Percentiles rank a stretch among this genome's conserved stretches.
Evolutionary conservation across 2,888 invertebrate species (phyloP).

Genomic region (Oscheius onirici): DNA sequence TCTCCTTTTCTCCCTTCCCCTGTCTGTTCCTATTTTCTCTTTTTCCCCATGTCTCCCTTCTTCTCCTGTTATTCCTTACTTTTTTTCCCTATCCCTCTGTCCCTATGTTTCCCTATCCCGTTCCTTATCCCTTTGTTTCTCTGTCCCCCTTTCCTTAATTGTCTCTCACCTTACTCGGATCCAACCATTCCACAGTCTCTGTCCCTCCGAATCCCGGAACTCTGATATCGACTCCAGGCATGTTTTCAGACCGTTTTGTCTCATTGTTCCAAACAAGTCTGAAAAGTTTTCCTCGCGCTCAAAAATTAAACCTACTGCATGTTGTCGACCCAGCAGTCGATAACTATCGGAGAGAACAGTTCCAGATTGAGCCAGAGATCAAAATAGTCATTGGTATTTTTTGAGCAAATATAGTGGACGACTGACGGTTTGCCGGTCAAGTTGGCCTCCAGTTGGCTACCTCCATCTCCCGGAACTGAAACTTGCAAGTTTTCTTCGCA

Average conservation of each 20-base stretch:
- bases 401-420: slow-evolving; percentile 87
- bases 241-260: slow-evolving; percentile 84
- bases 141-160: neutral
- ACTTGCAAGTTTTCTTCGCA: slow-evolving; percentile 11
- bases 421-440: slow-evolving; percentile 81
- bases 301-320: slow-evolving; percentile 72
- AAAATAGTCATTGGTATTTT: slow-evolving; percentile 83
- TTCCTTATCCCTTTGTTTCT: too few relatives aligned
- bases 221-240: slow-evolving; percentile 83
- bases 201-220: slow-evolving; percentile 91
- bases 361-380: slow-evolving; percentile 95
- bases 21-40: too few relatives aligned
- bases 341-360: slow-evolving; percentile 81
- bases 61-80: too few relatives aligned
- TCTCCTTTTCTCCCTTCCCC: too few relatives aligned
- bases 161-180: slow-evolving; percentile 80
- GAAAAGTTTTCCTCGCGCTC: neutral
- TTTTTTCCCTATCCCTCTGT: too few relatives aligned
- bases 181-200: slow-evolving; percentile 90
- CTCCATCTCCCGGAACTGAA: slow-evolving; percentile 96
- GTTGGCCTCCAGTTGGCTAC: slow-evolving; percentile 90
- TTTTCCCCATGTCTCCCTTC: too few relatives aligned
- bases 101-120: too few relatives aligned
- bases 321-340: slow-evolving; percentile 88
- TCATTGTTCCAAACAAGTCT: slow-evolving; percentile 85